phyloP scores from a whole-genome alignment of 1,140 invertebrate species.

The Lepidurus couesii region DNA sequence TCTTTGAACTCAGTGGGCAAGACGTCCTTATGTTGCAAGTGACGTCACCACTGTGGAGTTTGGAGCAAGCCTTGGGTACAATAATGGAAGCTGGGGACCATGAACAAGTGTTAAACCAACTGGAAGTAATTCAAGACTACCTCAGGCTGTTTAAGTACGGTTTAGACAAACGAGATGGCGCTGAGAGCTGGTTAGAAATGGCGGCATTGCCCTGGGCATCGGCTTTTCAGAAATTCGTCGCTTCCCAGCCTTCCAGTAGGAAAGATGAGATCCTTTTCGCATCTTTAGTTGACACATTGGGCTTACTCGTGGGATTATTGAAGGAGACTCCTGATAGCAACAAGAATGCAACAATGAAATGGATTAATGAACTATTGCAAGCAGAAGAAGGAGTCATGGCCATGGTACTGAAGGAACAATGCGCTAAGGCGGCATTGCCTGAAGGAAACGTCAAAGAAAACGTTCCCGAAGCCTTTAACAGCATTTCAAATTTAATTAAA shows the following conservation, averaged over 20 bases:
- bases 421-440: not conserved
- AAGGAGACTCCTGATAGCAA: not conserved
- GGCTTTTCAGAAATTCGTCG: not conserved
- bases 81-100: not conserved
- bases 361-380: not conserved
- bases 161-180: not conserved
- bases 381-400: not conserved
- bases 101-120: not conserved
- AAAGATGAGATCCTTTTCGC: slow-evolving; percentile 4
- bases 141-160: not conserved
- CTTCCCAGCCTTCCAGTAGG: not conserved
- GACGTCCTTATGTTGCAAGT: not conserved
- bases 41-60: not conserved
- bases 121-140: not conserved
- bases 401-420: not conserved
- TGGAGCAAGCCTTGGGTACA: not conserved
- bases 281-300: not conserved
- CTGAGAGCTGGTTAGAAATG: not conserved
- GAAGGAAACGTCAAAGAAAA: not conserved
- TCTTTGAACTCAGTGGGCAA: not conserved
- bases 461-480: not conserved
- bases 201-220: not conserved
- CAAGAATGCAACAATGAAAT: not conserved
- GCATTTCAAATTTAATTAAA: not conserved
- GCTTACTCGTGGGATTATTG: not conserved